Conservation (phyloP, 2,797 vertebrate species). For the Calcarius lapponicus region DNA sequence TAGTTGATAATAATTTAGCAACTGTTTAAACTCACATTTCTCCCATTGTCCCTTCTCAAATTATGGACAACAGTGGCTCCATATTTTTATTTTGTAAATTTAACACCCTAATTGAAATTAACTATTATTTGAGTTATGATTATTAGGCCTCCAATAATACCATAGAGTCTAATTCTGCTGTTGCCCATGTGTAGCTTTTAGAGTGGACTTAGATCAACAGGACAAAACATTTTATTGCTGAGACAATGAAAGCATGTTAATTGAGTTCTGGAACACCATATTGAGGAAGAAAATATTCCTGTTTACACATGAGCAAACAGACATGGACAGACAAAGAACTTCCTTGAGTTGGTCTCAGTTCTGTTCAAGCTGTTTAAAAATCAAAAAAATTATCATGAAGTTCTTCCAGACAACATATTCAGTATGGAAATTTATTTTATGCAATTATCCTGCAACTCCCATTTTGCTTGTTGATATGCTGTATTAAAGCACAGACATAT, state of each 20-base stretch:
- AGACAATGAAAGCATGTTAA: not conserved
- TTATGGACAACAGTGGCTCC: not conserved
- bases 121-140: not conserved
- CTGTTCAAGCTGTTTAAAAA: constrained; percentile 8
- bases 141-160: not conserved
- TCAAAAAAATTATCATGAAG: not conserved
- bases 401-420: not conserved
- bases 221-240: not conserved
- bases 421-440: not conserved
- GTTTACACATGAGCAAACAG: not conserved
- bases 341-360: not conserved
- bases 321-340: not conserved
- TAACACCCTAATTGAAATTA: not conserved
- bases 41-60: not conserved
- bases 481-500: not conserved
- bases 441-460: not conserved
- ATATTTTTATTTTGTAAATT: constrained; percentile 2
- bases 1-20: not conserved
- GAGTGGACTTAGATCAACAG: not conserved
- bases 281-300: not conserved
- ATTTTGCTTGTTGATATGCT: not conserved
- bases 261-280: not conserved
- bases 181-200: not conserved
- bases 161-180: not conserved
- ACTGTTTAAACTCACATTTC: not conserved